Conservation (phyloP, 2,113 vertebrate genomes). For the Nanger granti region DNA sequence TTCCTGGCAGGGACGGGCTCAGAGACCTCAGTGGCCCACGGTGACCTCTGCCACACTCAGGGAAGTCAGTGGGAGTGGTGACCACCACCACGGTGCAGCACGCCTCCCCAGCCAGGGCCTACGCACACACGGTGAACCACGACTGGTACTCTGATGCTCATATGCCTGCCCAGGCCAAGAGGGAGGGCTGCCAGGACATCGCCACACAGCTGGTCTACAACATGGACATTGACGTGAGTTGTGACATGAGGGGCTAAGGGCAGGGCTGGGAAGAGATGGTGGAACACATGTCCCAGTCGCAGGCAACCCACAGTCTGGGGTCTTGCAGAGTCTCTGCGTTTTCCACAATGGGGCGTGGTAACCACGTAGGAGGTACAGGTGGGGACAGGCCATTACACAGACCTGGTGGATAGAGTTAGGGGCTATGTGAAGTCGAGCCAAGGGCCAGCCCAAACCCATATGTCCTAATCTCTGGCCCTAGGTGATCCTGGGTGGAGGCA, state of each 20-base stretch:
- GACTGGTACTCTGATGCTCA: slow-evolving; percentile 89
- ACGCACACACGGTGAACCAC: slow-evolving; percentile 89
- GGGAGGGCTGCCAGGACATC: slow-evolving; percentile 88
- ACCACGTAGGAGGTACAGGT: no score
- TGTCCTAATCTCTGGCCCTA: slow-evolving; percentile 48
- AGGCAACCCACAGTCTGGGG: not conserved
- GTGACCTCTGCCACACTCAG: slow-evolving; percentile 68
- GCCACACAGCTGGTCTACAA: slow-evolving; percentile 91
- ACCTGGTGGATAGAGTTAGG: not conserved
- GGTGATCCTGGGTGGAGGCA: slow-evolving; percentile 95
- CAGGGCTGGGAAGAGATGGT: rapidly evolving
- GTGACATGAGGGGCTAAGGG: not conserved
- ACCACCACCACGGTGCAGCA: slow-evolving; percentile 94
- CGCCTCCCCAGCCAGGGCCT: slow-evolving; percentile 89
- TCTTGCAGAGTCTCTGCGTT: not conserved
- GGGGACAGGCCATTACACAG: rapidly evolving
- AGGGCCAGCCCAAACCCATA: not conserved
- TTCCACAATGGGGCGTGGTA: not conserved
- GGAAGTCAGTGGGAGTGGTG: slow-evolving; percentile 94
- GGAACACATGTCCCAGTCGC: not conserved
- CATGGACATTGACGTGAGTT: slow-evolving; percentile 88
- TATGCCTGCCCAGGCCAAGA: slow-evolving; percentile 78
- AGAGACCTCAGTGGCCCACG: rapidly evolving
- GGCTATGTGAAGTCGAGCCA: no score
- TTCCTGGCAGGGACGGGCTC: rapidly evolving